phyloP scores from a whole-genome alignment of 2,797 vertebrate genomes.

The Rhyacichthys aspro region DNA sequence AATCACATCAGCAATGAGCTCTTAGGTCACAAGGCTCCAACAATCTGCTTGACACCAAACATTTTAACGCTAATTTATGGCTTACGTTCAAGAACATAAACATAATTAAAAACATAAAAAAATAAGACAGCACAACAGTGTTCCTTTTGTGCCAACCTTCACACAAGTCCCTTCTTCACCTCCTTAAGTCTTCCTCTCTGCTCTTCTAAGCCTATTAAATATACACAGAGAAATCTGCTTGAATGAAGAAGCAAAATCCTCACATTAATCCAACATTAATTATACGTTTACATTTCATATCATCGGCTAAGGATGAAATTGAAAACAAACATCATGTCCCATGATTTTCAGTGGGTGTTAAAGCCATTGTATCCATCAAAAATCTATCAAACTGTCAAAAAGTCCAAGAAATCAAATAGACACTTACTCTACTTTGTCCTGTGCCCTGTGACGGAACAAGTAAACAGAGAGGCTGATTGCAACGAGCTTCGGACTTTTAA shows the following conservation, averaged over 20 bases:
- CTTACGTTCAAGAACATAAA: conserved; percentile 13
- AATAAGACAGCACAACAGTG: background rate
- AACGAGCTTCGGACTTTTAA: conserved; percentile 44
- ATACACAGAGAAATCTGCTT: conserved; percentile 15
- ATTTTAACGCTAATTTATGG: conserved; percentile 14
- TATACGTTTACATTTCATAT: conserved; percentile 17
- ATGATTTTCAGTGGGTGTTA: background rate
- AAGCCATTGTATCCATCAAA: background rate
- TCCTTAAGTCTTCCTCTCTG: conserved; percentile 18
- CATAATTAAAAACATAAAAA: background rate
- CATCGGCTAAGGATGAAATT: background rate
- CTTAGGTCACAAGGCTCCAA: conserved; percentile 13
- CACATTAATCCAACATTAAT: conserved; percentile 24
- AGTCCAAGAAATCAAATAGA: conserved; percentile 1
- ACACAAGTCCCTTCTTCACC: conserved; percentile 7
- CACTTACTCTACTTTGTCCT: conserved; percentile 54
- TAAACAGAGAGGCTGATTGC: conserved; percentile 25
- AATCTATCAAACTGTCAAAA: background rate
- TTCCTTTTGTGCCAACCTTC: conserved; percentile 6
- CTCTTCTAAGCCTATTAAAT: conserved; percentile 20
- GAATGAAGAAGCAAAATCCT: conserved; percentile 23
- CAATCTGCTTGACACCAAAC: conserved; percentile 12
- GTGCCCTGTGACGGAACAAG: conserved; percentile 38
- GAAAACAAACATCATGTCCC: background rate
- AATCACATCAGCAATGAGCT: conserved; percentile 6